A percentile compares a stretch with the other conserved stretches of the same genome.
Conservation (phyloP, 2,797 vertebrate genomes). For the Epinephelus awoara region DNA sequence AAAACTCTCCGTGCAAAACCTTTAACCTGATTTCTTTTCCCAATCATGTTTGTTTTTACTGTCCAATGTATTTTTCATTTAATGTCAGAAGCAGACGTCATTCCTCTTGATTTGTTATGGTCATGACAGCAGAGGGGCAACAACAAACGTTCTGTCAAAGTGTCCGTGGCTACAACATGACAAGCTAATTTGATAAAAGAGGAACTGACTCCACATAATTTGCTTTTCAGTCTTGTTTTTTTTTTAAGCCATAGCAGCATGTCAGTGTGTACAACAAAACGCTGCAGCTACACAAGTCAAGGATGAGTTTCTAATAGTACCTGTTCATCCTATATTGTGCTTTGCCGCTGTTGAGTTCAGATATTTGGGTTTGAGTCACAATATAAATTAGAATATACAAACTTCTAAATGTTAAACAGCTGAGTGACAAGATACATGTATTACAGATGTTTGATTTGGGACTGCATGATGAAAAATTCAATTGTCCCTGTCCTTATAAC, state of each 20-base stretch:
- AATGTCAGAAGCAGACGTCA: background rate
- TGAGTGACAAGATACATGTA: too few species aligned
- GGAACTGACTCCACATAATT: background rate
- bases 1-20: background rate
- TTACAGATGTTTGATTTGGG: background rate
- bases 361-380: too few species aligned
- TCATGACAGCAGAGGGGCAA: conserved; percentile 3
- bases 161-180: background rate
- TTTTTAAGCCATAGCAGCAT: background rate
- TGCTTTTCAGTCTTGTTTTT: background rate
- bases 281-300: background rate
- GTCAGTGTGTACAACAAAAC: background rate
- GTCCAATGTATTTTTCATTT: background rate
- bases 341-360: too few species aligned
- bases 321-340: too few species aligned
- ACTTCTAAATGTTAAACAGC: too few species aligned
- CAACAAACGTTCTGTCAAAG: background rate
- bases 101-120: background rate
- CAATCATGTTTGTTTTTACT: background rate
- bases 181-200: conserved; percentile 1
- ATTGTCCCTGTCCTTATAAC: background rate
- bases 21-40: background rate
- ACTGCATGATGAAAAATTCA: background rate
- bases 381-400: too few species aligned
- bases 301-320: background rate